phyloP scores from a whole-genome alignment of 2,888 invertebrate species.

The Pyrochroa serraticornis region DNA sequence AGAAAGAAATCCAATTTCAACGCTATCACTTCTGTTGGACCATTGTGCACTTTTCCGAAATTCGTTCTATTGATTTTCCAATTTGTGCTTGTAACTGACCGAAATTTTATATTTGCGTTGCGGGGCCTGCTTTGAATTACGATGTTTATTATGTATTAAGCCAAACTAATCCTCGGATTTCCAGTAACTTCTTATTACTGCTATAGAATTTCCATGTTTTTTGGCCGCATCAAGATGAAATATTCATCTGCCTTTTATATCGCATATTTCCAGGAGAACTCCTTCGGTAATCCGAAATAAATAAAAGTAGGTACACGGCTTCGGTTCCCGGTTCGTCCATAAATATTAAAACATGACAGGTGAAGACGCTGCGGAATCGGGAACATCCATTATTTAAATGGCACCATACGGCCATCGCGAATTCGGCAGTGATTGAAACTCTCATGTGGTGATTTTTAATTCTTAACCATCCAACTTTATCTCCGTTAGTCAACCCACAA shows the following conservation, averaged over 20 bases:
- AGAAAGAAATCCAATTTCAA: neutral
- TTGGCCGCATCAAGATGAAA: conserved; percentile 8
- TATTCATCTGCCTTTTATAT: conserved; percentile 15
- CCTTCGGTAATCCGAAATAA: conserved; percentile 16
- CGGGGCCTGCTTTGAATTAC: neutral
- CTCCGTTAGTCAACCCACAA: no score
- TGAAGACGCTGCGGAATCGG: conserved; percentile 12
- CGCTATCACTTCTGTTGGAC: neutral
- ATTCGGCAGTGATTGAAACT: neutral
- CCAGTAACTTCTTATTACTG: conserved; percentile 1
- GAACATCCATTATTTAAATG: conserved; percentile 13
- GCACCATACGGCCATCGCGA: neutral
- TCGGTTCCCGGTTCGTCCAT: conserved; percentile 10
- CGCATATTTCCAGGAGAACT: conserved; percentile 16
- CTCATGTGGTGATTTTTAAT: no score
- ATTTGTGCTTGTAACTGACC: conserved; percentile 6
- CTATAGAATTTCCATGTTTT: conserved; percentile 1
- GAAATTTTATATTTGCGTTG: conserved; percentile 3
- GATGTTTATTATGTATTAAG: conserved; percentile 6
- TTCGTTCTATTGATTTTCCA: neutral
- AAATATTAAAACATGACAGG: conserved; percentile 20
- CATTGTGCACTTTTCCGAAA: neutral
- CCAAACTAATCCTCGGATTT: neutral
- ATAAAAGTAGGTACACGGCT: conserved; percentile 10
- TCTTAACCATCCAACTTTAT: no score